Percentiles rank a stretch among this genome's conserved stretches.
phyloP scores from a whole-genome alignment of 2,797 vertebrate genomes.

The Anniella stebbinsi region DNA sequence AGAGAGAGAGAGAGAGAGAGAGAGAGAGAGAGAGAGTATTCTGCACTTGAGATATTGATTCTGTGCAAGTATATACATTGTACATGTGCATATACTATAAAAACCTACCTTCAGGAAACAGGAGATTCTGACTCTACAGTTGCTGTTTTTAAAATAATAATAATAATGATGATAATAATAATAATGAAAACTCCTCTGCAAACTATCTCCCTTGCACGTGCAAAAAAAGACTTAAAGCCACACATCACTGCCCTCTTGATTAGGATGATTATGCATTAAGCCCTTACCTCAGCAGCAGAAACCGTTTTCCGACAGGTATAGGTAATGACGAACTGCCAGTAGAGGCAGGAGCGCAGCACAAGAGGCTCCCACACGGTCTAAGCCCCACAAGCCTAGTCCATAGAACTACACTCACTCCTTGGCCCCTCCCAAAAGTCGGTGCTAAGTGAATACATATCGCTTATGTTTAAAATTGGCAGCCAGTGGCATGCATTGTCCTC shows the following conservation, averaged over 20 bases:
- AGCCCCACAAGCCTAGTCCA: conserved; percentile 79
- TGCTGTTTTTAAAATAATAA: background rate
- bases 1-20: too few relatives aligned
- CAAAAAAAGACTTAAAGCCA: background rate
- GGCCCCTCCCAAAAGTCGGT: conserved; percentile 90
- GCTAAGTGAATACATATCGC: conserved; percentile 84
- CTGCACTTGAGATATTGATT: background rate
- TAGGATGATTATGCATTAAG: background rate
- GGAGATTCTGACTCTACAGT: background rate
- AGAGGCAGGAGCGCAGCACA: conserved; percentile 69
- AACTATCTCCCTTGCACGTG: fast-evolving
- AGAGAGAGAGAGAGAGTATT: too few relatives aligned
- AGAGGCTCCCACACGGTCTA: conserved; percentile 72
- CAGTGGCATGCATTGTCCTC: conserved; percentile 84
- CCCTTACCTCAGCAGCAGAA: conserved; percentile 81
- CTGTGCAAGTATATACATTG: too few relatives aligned
- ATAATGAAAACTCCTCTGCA: background rate
- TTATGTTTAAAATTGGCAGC: conserved; percentile 83
- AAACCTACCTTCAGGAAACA: background rate
- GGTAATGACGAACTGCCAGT: conserved; percentile 70
- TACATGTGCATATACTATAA: too few relatives aligned
- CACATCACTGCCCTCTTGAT: conserved; percentile 23
- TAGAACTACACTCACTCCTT: conserved; percentile 81
- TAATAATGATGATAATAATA: too few relatives aligned
- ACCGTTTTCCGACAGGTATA: conserved; percentile 60